Evolutionary conservation across 2,888 invertebrate species (phyloP).

Genomic region (Eristalis pertinax): DNA sequence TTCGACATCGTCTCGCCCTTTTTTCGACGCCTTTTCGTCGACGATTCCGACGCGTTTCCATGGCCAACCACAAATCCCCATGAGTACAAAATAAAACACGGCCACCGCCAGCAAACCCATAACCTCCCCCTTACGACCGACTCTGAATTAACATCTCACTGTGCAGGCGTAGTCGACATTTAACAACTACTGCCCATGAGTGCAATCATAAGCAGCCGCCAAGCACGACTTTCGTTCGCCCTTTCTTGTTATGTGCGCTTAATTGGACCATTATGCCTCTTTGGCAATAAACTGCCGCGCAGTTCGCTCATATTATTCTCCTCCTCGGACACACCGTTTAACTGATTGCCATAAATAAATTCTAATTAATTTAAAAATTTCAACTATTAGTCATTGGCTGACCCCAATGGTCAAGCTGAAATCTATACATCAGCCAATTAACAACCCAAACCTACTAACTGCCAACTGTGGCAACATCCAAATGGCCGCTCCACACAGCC

Average conservation of each 20-base stretch:
- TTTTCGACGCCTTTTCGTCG: too few species aligned
- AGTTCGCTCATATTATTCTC: too few species aligned
- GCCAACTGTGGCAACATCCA: slow-evolving; percentile 6
- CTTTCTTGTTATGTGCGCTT: background rate
- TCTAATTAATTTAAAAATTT: slow-evolving; percentile 54
- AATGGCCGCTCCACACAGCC: slow-evolving; percentile 23
- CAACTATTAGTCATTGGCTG: slow-evolving; percentile 45
- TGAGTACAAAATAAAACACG: too few species aligned
- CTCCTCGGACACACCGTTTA: background rate
- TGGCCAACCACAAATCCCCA: too few species aligned
- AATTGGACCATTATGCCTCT: background rate
- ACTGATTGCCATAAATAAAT: slow-evolving; percentile 38
- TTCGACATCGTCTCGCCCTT: too few species aligned
- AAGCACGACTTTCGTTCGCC: background rate
- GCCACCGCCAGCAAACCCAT: background rate
- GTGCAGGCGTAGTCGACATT: background rate
- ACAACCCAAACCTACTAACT: slow-evolving; percentile 19
- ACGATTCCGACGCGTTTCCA: too few species aligned
- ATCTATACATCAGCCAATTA: slow-evolving; percentile 68
- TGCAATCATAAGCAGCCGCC: background rate
- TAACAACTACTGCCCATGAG: background rate
- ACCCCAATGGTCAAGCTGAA: slow-evolving; percentile 44
- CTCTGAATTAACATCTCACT: background rate
- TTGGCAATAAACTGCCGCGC: too few species aligned
- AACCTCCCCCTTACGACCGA: background rate